These are phyloP conservation scores for Chaenodraco wilsoni DNA, from an alignment of 2,797 vertebrate genomes.

Conservation along the genomic window DNA sequence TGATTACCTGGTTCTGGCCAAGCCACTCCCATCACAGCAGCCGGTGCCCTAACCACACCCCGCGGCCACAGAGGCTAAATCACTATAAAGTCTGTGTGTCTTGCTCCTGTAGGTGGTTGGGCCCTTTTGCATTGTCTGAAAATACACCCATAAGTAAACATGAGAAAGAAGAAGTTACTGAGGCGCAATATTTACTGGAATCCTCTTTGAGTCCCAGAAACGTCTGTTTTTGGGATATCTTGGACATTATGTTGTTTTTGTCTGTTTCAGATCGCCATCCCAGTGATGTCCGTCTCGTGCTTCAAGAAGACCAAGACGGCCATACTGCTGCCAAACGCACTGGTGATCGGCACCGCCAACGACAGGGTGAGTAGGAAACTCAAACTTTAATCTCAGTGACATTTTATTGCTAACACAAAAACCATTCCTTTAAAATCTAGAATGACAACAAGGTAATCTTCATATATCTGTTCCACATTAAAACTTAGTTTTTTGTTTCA, in stretches of 20 bases:
- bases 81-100: too few relatives aligned
- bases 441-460: not conserved
- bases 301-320: constrained; percentile 98
- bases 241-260: not conserved
- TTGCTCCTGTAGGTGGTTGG: too few relatives aligned
- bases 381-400: not conserved
- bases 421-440: not conserved
- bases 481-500: constrained; percentile 74
- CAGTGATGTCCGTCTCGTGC: constrained; percentile 87
- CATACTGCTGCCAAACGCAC: constrained; percentile 94
- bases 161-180: too few relatives aligned
- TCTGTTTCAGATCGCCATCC: constrained; percentile 89
- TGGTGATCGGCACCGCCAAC: constrained; percentile 89
- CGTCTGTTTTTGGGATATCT: too few relatives aligned
- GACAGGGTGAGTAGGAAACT: constrained; percentile 85
- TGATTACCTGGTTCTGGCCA: too few relatives aligned
- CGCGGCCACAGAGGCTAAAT: too few relatives aligned
- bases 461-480: not conserved
- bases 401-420: not conserved
- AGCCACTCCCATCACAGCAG: too few relatives aligned
- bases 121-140: too few relatives aligned
- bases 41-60: too few relatives aligned
- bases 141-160: too few relatives aligned
- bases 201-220: too few relatives aligned
- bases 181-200: too few relatives aligned